Evolutionary conservation across 2,888 invertebrate species (phyloP).

Genomic region (Eurytoma californica): DNA sequence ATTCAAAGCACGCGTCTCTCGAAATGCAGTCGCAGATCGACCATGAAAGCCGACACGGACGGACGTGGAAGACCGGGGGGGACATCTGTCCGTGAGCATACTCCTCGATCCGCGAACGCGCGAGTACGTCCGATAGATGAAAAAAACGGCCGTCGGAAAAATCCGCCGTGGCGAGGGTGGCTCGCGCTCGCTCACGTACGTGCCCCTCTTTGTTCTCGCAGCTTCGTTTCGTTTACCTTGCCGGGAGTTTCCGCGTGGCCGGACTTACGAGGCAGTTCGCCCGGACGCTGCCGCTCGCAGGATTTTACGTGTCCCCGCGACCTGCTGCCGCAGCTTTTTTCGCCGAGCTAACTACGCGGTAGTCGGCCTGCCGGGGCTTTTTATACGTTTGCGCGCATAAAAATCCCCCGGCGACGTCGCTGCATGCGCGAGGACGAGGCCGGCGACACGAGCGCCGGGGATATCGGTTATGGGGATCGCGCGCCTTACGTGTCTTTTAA

Average conservation of each 20-base stretch:
- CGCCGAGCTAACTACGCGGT: slow-evolving; percentile 41
- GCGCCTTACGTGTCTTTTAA: slow-evolving; percentile 36
- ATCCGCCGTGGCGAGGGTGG: too few relatives aligned
- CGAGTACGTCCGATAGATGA: too few relatives aligned
- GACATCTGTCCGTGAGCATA: too few relatives aligned
- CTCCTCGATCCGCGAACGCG: too few relatives aligned
- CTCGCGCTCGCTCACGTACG: neutral
- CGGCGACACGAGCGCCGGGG: neutral
- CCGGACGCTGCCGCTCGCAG: slow-evolving; percentile 9
- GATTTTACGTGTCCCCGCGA: slow-evolving; percentile 46
- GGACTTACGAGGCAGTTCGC: slow-evolving; percentile 27
- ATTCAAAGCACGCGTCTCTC: too few relatives aligned
- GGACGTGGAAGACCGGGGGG: too few relatives aligned
- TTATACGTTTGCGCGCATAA: slow-evolving; percentile 31
- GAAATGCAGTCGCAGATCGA: too few relatives aligned
- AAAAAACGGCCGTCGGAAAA: neutral
- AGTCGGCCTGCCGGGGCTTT: neutral
- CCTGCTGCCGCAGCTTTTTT: slow-evolving; percentile 50
- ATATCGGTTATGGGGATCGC: slow-evolving; percentile 27
- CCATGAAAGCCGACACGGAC: too few relatives aligned
- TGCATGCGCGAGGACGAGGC: neutral
- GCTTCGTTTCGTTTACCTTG: slow-evolving; percentile 35
- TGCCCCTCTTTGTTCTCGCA: neutral
- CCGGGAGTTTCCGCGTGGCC: slow-evolving; percentile 32
- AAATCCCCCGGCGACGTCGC: slow-evolving; percentile 3